Evolutionary conservation across 2,888 invertebrate species (phyloP), one percentile per base, ranked within the genome.

Genomic region (Microctonus brassicae): DNA sequence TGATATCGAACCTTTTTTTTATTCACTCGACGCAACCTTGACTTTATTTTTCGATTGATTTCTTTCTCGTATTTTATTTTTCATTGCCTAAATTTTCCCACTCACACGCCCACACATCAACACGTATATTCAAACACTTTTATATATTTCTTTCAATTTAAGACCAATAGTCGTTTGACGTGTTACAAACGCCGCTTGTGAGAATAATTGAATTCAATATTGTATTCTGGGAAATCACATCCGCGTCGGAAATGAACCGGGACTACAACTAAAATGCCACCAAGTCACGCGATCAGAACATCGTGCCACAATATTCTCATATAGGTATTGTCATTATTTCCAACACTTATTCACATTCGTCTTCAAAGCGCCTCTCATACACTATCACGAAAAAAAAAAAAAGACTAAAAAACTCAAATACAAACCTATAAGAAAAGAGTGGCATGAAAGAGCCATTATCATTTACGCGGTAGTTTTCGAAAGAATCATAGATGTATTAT

Each of bases 221-320:
- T 60, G 67, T 61, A 64, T 55, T 53, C 33, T 69, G 53, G 39
- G 47, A 47, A 58, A 72, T 62, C 42, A 67, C 36, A 66, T 26
- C 26, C 0, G 17, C 22, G 29, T 53, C 47, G 42, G 58, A 70
- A 69, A 70, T 69, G 65, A 64, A 76, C 72, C 69, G 70, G 62
- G 26, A 65, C 47, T 60, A 69, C 42, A 63, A 47, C 55, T 52
- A 68, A 73, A 74, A 76, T 73, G 70, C 64, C 65, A 39, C 36
- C 36, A 9, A 73, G 72, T 75, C 76, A 73, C 73, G 75, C 75
- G 69, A 76, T 71, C 64, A 55, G 63, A 72, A 70, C 69, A 75
- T 73, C 65, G 39, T 58, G 55, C n/a, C 57, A 64, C 72, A 55
- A 34, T 33, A 69, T 60, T 60, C 62, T 39, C 63, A 58, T 20